Percentiles rank a stretch among this genome's conserved stretches.
Evolutionary conservation across 2,113 vertebrate species (phyloP).

Genomic region (Python bivittatus): DNA sequence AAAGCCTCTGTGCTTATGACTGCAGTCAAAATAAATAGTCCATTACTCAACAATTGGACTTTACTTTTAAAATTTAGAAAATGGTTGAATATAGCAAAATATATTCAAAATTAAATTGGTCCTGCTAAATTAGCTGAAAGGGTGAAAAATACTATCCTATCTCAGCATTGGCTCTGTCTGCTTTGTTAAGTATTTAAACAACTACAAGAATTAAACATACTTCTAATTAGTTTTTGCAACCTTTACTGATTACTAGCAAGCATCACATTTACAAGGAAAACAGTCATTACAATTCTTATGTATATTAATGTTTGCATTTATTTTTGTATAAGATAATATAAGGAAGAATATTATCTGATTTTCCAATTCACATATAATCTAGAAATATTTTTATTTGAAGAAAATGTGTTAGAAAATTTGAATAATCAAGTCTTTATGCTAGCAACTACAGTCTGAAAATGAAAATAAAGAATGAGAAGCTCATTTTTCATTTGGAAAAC

Average conservation of each 20-base stretch:
- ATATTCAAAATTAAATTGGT: conserved; percentile 5
- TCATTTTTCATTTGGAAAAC: neutral
- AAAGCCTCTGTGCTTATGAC: neutral
- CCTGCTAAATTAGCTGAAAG: neutral
- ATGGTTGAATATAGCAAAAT: neutral
- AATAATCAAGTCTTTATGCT: neutral
- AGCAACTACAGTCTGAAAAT: neutral
- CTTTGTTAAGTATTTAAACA: conserved; percentile 8
- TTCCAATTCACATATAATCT: neutral
- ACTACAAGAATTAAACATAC: neutral
- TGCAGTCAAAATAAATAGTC: neutral
- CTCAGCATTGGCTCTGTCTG: neutral
- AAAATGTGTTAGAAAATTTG: neutral
- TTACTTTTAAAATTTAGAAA: neutral
- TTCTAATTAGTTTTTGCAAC: neutral
- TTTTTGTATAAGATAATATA: neutral
- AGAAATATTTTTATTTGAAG: neutral
- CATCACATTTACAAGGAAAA: neutral
- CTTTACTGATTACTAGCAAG: conserved; percentile 4
- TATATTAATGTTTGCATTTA: neutral
- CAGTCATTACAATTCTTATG: neutral
- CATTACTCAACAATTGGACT: neutral
- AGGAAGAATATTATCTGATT: neutral
- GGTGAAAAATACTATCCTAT: neutral
- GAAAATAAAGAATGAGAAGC: neutral